Conservation (phyloP, 2,113 vertebrate species). For the Cinclus mexicanus region DNA sequence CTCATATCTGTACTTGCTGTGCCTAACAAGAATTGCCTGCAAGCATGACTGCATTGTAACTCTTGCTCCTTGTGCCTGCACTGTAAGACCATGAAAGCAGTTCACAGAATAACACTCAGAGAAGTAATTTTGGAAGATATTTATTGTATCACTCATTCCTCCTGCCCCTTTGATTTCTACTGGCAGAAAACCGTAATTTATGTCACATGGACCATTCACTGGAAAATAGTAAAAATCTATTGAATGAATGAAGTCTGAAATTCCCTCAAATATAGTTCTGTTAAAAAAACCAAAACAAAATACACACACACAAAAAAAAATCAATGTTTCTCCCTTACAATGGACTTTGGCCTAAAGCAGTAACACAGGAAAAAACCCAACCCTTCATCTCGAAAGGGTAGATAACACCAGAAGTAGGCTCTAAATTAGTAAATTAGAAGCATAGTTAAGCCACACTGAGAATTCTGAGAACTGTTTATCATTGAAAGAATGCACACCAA, state of each 20-base stretch:
- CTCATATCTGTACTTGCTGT: neutral
- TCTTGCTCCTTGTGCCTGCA: neutral
- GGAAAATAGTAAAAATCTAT: neutral
- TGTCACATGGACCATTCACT: neutral
- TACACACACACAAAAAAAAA: neutral
- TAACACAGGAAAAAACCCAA: neutral
- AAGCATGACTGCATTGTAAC: neutral
- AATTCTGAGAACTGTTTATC: neutral
- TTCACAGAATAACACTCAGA: neutral
- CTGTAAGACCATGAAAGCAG: neutral
- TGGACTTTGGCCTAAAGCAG: neutral
- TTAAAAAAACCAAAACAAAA: neutral
- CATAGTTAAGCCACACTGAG: neutral
- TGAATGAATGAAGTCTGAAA: neutral
- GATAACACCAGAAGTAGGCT: neutral
- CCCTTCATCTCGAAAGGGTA: neutral
- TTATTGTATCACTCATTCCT: neutral
- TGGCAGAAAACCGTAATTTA: neutral
- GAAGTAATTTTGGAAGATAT: neutral
- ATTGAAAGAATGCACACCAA: neutral
- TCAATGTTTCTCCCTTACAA: neutral
- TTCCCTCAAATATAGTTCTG: constrained; percentile 8
- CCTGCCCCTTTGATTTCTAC: neutral
- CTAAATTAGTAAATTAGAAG: neutral
- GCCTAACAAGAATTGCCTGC: neutral